Percentiles rank a stretch among this genome's conserved stretches.
phyloP scores from a whole-genome alignment of 2,888 invertebrate species.

The Apamea monoglypha region DNA sequence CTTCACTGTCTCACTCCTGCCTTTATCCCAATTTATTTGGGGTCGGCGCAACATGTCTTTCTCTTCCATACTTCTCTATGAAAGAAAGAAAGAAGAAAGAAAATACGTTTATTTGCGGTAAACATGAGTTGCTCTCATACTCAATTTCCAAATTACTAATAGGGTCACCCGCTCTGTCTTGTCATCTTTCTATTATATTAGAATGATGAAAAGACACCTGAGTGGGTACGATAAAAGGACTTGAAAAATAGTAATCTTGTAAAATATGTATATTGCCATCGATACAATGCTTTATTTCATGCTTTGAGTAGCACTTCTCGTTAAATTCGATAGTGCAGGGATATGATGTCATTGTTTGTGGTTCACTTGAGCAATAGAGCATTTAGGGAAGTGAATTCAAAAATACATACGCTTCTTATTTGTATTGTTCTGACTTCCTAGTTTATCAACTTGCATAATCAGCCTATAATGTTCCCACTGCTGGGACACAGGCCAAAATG shows the following conservation, averaged over 20 bases:
- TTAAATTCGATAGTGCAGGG: conserved; percentile 16
- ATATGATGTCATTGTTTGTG: conserved; percentile 9
- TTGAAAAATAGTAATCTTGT: conserved; percentile 25
- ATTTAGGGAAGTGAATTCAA: not conserved
- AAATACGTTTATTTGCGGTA: too few relatives aligned
- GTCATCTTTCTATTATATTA: not conserved
- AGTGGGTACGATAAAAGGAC: not conserved
- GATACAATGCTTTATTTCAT: conserved; percentile 47
- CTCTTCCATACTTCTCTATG: too few relatives aligned
- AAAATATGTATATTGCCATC: conserved; percentile 6
- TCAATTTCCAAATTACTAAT: not conserved
- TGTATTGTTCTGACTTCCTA: not conserved
- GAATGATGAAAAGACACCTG: too few relatives aligned
- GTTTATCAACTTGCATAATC: not conserved
- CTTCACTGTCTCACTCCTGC: too few relatives aligned
- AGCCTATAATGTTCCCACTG: too few relatives aligned
- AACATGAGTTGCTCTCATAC: not conserved
- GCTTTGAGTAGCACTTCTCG: conserved; percentile 26
- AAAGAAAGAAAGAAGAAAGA: too few relatives aligned
- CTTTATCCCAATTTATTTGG: too few relatives aligned
- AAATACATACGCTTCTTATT: not conserved
- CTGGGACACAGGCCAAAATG: not conserved
- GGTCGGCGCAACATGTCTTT: too few relatives aligned
- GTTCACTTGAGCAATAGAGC: not conserved
- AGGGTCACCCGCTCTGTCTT: not conserved